These are phyloP conservation scores for Notothenia coriiceps DNA, from an alignment of 2,113 vertebrate species.

Conservation along the genomic window DNA sequence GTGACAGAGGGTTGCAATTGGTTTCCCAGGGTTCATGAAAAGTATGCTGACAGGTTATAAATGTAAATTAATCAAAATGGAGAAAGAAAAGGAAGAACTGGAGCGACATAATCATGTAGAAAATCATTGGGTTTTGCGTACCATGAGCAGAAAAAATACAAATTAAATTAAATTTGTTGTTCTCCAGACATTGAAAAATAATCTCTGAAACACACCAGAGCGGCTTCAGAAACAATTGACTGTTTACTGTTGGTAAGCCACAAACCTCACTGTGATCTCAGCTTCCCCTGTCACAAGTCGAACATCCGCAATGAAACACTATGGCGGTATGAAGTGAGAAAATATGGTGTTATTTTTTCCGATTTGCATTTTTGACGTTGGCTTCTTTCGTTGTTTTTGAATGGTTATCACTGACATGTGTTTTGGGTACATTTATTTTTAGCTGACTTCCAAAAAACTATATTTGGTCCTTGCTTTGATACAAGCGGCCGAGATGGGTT, in stretches of 20 bases:
- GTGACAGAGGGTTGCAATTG: background rate
- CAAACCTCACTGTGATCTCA: background rate
- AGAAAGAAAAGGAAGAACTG: background rate
- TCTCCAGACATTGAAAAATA: background rate
- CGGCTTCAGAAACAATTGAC: background rate
- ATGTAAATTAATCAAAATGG: background rate
- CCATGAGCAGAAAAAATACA: background rate
- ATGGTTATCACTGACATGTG: background rate
- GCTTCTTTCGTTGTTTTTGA: background rate
- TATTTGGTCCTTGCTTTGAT: background rate
- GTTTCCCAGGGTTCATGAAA: background rate
- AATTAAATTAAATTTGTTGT: conserved; percentile 5
- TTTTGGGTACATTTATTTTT: background rate
- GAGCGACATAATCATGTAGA: background rate
- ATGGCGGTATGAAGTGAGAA: background rate
- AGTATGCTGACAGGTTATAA: background rate
- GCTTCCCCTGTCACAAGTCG: background rate
- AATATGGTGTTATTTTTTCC: background rate
- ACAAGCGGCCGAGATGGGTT: too few species aligned
- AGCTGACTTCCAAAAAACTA: background rate
- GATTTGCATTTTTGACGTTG: background rate
- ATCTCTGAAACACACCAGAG: background rate
- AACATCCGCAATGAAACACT: background rate
- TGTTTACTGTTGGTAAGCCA: background rate
- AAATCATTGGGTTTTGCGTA: too few species aligned